Evolutionary conservation across 2,888 invertebrate species (phyloP), one percentile per base, ranked within the genome.

Genomic region (Loripinus fragilis): DNA sequence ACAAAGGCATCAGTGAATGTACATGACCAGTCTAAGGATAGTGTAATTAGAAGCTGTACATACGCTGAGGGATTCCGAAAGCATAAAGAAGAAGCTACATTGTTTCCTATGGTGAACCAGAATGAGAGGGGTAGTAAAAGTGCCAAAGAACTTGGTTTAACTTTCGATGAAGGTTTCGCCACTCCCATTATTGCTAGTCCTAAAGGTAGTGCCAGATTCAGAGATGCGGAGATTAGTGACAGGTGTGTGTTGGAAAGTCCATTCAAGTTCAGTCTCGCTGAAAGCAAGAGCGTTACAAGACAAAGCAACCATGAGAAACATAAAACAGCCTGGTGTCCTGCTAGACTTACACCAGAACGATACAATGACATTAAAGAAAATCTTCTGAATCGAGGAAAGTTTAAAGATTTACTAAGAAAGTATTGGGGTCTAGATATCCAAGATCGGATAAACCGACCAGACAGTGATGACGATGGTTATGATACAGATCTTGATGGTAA

Each of bases 401-500:
- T 83, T 50, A 80, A 77, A 55, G 71, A 76, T 7, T 65, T 38
- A 2, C 68, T 83, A 45, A 23, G 25, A n/a, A 75, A 78, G 38
- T 83, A 83, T 45, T 83, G 77, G 35, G 38, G 73, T 20, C 23
- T 68, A 12, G 80, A 78, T 25, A 72, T 48, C 17, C 52, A 48
- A 35, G 67, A 65, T 45, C 72, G 76, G 83, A 76, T 74, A 33
- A 67, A 74, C n/a, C 55, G 42, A 33, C 55, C 75, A 2, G 80
- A 80, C 20, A 76, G 74, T 48, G 83, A 80, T 12, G 82, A 82
- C 35, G 83, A 78, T 42, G 76, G 74, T 17, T 83, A 83, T 55
- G 80, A 83, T 33, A 78, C 78, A 3, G 80, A 78, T 35, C 72
- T 83, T 0, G 78, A 83, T 38, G 74, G 64, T 25, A 77, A 83